Conservation (phyloP, 2,797 vertebrate genomes). For the Sebastes cheni region DNA sequence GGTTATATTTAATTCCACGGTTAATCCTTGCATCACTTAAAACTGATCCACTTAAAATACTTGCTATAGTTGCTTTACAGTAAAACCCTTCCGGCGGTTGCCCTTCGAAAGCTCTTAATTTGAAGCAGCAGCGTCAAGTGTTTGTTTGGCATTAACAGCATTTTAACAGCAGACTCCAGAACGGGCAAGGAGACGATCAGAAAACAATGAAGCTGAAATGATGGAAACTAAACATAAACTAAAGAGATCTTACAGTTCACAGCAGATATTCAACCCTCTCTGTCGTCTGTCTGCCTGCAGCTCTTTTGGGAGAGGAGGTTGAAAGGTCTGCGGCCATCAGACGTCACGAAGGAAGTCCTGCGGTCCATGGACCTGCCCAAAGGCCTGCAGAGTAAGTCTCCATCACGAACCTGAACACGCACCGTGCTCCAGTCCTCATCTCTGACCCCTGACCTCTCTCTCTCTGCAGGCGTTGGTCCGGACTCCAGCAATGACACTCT, state of each 20-base stretch:
- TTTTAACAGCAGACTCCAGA: not conserved
- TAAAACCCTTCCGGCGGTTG: not conserved
- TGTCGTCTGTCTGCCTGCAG: constrained; percentile 68
- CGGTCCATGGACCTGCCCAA: constrained; percentile 92
- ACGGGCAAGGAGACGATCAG: not conserved
- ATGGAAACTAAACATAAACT: not conserved
- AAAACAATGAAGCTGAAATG: not conserved
- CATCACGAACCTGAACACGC: not conserved
- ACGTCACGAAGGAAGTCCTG: constrained; percentile 90
- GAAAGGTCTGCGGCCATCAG: constrained; percentile 90
- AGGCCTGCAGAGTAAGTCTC: constrained; percentile 88
- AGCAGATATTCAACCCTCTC: not conserved
- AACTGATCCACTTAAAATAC: not conserved
- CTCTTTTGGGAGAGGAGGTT: constrained; percentile 96
- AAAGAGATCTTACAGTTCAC: not conserved
- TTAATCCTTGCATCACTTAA: not conserved
- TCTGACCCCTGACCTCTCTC: not conserved
- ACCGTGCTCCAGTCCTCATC: not conserved
- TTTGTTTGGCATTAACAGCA: not conserved
- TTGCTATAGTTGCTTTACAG: not conserved
- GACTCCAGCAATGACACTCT: constrained; percentile 88
- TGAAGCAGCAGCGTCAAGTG: not conserved
- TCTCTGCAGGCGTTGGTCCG: constrained; percentile 86
- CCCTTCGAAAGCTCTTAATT: not conserved
- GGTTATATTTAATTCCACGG: no score